Evolutionary conservation across 2,797 vertebrate species (phyloP), one percentile per base, ranked within the genome.

Genomic region (Gallinago stenura): DNA sequence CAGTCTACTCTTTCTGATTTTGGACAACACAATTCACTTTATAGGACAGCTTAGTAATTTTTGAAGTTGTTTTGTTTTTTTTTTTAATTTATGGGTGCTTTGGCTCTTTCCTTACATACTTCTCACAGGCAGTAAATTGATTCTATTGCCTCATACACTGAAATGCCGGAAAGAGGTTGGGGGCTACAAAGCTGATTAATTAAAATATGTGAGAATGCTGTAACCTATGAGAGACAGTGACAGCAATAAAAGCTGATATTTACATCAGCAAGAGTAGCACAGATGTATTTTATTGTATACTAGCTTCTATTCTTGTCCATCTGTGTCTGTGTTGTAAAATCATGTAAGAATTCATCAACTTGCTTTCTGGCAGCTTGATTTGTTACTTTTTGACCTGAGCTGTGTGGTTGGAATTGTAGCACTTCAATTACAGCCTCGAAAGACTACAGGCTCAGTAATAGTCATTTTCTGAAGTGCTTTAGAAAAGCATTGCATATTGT

Each of bases 301-400:
- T 64, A 25, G 22, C 25, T 72, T 89, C 73, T 89, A 25, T 88
- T 92, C 71, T 83, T 84, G 81, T 83, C 79, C 53, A 43, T 87
- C 61, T 95, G 37, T 69, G 61, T 72, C 78, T 68, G 19, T 85
- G 72, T 66, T 89, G 71, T 71, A 96, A 95, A 96, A 77, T 81
- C 78, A 70, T 48, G 60, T 83, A 94, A 95, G 83, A 91, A 94
- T 69, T 87, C 77, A 66, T 93, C 26, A 10, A 3, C 64, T 90
- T 90, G 53, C 71, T 91, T 94, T 91, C 89, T 83, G 56, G 73
- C 83, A 95, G 77, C 68, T 80, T 88, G 92, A 83, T 91, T 84
- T 95, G 92, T 84, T 93, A 84, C 72, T 96, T 96, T 94, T 84
- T 94, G 93, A 95, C 94, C 92, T 66, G 46, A 92, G 78, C 72